Conservation (phyloP, 2,113 vertebrate species). For the Burhinus bistriatus region DNA sequence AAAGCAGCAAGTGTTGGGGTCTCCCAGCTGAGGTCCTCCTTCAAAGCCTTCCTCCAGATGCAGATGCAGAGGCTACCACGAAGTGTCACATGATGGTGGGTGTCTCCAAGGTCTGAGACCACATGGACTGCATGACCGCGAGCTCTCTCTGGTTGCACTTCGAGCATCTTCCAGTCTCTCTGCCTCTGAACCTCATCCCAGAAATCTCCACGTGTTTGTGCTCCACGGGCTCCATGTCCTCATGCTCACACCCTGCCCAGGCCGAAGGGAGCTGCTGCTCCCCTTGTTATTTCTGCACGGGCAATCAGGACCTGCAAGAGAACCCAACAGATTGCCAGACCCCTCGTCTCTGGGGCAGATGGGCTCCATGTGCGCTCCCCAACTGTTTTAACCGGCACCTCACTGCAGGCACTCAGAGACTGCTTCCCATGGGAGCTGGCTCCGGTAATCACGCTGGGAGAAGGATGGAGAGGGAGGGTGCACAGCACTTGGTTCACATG, state of each 20-base stretch:
- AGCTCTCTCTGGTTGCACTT: neutral
- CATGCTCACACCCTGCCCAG: neutral
- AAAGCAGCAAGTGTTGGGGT: neutral
- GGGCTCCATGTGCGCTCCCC: rapidly evolving
- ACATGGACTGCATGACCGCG: rapidly evolving
- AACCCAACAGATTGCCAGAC: neutral
- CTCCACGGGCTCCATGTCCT: neutral
- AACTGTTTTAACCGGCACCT: neutral
- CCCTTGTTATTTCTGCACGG: neutral
- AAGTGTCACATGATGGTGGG: too few relatives aligned
- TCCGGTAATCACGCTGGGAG: rapidly evolving
- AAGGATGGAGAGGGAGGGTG: neutral
- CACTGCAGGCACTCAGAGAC: neutral
- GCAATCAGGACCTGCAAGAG: neutral
- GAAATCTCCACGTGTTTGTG: rapidly evolving
- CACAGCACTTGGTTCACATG: rapidly evolving
- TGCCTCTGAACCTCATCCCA: neutral
- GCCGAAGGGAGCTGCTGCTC: neutral
- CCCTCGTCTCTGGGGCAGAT: too few relatives aligned
- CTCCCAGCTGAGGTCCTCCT: neutral
- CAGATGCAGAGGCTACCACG: neutral
- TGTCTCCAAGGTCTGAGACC: neutral
- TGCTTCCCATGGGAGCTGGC: neutral
- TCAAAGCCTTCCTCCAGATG: neutral
- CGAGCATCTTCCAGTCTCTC: neutral